phyloP scores from a whole-genome alignment of 2,888 invertebrate species.

The Phytoseiulus persimilis region DNA sequence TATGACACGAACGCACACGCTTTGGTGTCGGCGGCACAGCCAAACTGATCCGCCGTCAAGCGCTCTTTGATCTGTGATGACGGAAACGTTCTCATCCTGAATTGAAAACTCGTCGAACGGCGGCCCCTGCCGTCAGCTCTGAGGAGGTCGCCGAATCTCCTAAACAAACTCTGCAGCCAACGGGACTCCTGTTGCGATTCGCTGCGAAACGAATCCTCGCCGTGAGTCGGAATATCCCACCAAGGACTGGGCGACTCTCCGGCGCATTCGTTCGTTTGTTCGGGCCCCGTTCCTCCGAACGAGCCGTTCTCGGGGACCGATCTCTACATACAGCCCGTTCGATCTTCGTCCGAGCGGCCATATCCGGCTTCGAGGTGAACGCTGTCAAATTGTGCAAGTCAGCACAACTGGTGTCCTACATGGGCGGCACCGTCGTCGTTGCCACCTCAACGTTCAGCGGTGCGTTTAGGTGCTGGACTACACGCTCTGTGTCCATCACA shows the following conservation, averaged over 20 bases:
- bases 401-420: not conserved
- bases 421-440: not conserved
- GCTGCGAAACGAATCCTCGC: not conserved
- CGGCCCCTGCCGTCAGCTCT: no score
- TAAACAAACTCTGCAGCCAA: not conserved
- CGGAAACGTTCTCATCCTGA: no score
- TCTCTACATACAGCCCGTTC: not conserved
- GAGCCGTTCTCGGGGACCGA: not conserved
- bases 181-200: not conserved
- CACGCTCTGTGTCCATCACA: not conserved
- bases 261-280: not conserved
- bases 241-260: not conserved
- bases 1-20: not conserved
- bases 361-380: not conserved
- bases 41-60: no score
- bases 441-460: not conserved
- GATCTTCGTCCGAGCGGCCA: not conserved
- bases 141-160: no score
- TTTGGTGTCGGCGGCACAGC: not conserved
- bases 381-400: not conserved
- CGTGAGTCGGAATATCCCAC: not conserved
- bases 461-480: not conserved
- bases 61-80: no score
- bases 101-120: no score
- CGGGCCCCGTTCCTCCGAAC: not conserved